Base-by-base conservation (phyloP, 2,113 vertebrate species). In the Gopherus evgoodei region DNA sequence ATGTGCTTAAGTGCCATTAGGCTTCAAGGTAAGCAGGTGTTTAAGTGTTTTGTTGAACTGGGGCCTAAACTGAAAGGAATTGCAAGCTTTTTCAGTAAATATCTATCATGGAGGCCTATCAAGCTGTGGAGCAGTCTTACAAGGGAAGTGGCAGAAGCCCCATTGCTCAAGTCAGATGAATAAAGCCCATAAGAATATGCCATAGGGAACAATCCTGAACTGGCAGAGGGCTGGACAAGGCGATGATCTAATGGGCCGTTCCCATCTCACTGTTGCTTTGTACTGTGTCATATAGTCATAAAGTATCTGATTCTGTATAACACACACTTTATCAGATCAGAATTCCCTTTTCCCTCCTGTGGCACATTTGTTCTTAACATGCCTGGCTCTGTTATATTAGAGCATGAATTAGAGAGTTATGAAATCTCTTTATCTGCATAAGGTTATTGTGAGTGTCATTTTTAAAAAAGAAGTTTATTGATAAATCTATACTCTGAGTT, bases 401-500 rank as follows among this genome's bases (percentile, higher is more conserved):
- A 25, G 79, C 90, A 83, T 93, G 95, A 38, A 38, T 38, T 38
- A 38, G 38, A 38, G 38, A 38, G 93, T 95, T 95, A 96, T 83
- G 90, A 96, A 95, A 96, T 96, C 95, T 96, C 94, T 98, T 97
- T 97, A 96, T 97, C 96, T 96, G 94, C 96, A 94, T 97, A 96
- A 88, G 96, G 95, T 98, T 97, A 96, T 97, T 97, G 95, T 95
- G 96, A 92, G 84, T 97, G 96, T 96, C 96, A 96, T 96, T 95
- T 87, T 94, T 92, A 49, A 86, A 94, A 97, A 96, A 93, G 96
- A 96, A 97, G 86, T 96, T 97, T 95, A 96, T 97, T 96, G 94
- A 96, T 98, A 98, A 98, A 94, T 89, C 97, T 97, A 97, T 96
- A 96, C 96, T 89, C 97, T 96, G 86, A 98, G 97, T 96, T 96